Conservation (phyloP, 2,797 vertebrate species). For the Ciconia nigra region DNA sequence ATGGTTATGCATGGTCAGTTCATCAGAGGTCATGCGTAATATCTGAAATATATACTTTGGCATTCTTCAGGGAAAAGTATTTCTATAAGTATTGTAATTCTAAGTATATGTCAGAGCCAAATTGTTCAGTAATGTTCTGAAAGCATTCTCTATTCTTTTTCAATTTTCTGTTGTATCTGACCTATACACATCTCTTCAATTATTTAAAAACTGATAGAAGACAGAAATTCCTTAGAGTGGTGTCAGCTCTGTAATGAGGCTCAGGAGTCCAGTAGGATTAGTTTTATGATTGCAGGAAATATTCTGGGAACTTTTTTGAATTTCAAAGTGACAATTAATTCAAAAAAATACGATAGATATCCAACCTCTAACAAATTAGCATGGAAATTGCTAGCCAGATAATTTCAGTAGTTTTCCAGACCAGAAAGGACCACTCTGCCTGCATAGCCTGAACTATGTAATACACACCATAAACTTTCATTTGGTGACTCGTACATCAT, state of each 20-base stretch:
- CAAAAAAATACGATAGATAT: not conserved
- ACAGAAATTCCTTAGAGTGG: not conserved
- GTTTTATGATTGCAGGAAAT: not conserved
- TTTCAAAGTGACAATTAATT: not conserved
- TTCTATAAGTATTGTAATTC: not conserved
- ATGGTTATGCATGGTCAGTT: not conserved
- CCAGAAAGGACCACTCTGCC: not conserved
- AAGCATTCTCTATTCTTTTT: not conserved
- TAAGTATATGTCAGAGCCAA: not conserved
- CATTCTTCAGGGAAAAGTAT: not conserved
- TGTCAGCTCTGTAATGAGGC: not conserved
- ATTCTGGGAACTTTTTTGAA: not conserved
- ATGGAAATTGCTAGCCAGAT: not conserved
- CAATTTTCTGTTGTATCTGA: not conserved
- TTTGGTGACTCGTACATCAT: not conserved
- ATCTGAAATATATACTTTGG: not conserved
- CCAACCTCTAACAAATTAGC: not conserved
- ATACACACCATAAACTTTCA: rapidly evolving
- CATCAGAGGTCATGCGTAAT: not conserved
- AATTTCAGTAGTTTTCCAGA: not conserved
- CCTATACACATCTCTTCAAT: not conserved
- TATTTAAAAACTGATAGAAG: not conserved
- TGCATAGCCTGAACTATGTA: not conserved
- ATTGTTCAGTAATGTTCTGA: not conserved
- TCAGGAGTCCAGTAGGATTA: not conserved